Evolutionary conservation across 2,888 invertebrate genomes (phyloP).

Genomic region (Heliconius ethilla): DNA sequence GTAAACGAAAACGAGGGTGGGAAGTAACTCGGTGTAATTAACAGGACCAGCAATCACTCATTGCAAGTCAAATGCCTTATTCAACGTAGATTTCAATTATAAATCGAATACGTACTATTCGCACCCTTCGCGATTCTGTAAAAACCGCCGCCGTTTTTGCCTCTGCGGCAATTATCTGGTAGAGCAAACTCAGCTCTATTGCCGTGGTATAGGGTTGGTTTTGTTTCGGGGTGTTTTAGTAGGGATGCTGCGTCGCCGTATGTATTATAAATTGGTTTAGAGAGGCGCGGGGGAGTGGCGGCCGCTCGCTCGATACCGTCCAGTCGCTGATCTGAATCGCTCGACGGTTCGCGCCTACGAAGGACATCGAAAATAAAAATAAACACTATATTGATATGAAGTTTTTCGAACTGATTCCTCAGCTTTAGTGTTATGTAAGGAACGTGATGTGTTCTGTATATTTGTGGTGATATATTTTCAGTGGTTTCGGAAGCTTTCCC

Average conservation of each 20-base stretch:
- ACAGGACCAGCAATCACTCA: conserved; percentile 19
- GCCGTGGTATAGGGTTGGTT: conserved; percentile 49
- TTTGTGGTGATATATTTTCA: conserved; percentile 48
- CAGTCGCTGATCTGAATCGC: conserved; percentile 68
- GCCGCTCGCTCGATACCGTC: conserved; percentile 74
- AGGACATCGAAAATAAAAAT: conserved; percentile 53
- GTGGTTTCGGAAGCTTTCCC: conserved; percentile 43
- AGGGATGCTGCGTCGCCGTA: conserved; percentile 81
- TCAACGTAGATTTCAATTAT: conserved; percentile 68
- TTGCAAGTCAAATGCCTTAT: conserved; percentile 32
- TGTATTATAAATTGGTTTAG: conserved; percentile 83
- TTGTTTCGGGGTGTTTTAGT: conserved; percentile 49
- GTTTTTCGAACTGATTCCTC: conserved; percentile 46
- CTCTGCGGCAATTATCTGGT: conserved; percentile 72
- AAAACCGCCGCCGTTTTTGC: conserved; percentile 75
- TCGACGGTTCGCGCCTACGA: conserved; percentile 53
- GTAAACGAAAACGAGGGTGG: conserved; percentile 1
- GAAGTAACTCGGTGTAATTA: conserved; percentile 9
- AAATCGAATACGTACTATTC: conserved; percentile 72
- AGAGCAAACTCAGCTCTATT: conserved; percentile 50
- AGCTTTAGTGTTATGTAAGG: conserved; percentile 47
- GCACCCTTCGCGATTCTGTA: conserved; percentile 76
- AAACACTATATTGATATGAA: conserved; percentile 42
- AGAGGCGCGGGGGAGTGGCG: conserved; percentile 72
- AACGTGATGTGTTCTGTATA: conserved; percentile 44